phyloP scores from a whole-genome alignment of 2,888 invertebrate genomes.

The Rhingia campestris region DNA sequence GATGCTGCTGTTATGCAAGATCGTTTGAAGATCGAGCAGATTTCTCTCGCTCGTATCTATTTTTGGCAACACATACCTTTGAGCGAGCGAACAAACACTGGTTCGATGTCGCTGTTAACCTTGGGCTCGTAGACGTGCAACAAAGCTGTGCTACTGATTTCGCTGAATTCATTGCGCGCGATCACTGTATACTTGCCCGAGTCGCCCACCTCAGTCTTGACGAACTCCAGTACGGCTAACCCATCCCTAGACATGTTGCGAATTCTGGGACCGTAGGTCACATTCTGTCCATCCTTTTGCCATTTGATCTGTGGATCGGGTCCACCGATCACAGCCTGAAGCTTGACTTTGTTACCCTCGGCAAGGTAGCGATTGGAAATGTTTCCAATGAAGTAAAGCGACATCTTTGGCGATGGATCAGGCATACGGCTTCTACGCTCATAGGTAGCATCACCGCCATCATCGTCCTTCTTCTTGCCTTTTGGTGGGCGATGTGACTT shows the following conservation, averaged over 20 bases:
- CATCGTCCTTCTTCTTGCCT: constrained; percentile 77
- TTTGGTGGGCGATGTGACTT: constrained; percentile 76
- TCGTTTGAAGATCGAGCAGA: constrained; percentile 23
- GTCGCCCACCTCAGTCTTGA: constrained; percentile 87
- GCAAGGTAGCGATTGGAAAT: constrained; percentile 81
- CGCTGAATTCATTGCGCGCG: constrained; percentile 89
- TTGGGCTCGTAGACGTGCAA: constrained; percentile 87
- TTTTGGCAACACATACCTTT: constrained; percentile 84
- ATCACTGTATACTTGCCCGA: constrained; percentile 91
- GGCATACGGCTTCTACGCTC: constrained; percentile 84
- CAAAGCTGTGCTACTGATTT: constrained; percentile 87
- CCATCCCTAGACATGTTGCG: constrained; percentile 85
- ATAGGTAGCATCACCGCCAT: constrained; percentile 83
- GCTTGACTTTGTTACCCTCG: constrained; percentile 89
- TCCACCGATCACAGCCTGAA: constrained; percentile 91
- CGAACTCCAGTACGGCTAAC: constrained; percentile 89
- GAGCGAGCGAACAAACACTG: constrained; percentile 89
- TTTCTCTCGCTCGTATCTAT: constrained; percentile 36
- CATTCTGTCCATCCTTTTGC: constrained; percentile 87
- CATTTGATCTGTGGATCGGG: constrained; percentile 89
- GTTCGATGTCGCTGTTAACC: constrained; percentile 85
- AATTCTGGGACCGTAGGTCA: constrained; percentile 80
- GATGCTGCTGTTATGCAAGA: constrained; percentile 52
- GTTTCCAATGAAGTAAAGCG: constrained; percentile 81
- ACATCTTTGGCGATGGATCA: constrained; percentile 83